phyloP scores from a whole-genome alignment of 64 coral and sea anemone species.

The Montipora sp. region DNA sequence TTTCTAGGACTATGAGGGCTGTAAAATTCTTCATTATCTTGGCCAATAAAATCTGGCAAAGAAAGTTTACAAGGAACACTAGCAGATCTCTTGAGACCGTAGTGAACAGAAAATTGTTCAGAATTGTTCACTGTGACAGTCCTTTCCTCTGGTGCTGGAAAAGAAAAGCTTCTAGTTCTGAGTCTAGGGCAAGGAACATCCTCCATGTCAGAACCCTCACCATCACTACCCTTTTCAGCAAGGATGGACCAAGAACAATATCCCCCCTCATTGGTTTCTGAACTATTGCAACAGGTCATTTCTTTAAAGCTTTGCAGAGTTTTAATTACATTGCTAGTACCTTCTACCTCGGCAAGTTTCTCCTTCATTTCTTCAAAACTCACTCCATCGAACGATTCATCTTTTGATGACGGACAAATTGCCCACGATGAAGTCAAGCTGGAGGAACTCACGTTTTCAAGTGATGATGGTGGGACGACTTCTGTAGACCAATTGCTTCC shows the following conservation, averaged over 20 bases:
- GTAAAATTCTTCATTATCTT: not conserved
- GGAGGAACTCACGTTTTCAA: conserved; percentile 8
- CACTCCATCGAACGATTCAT: conserved; percentile 61
- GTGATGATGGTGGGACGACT: conserved; percentile 5
- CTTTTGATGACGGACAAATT: conserved; percentile 55
- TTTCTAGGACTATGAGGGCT: not conserved
- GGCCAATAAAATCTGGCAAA: not conserved
- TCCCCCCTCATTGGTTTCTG: conserved; percentile 62
- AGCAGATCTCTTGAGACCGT: conserved; percentile 33
- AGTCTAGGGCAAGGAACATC: not conserved
- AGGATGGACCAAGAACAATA: not conserved
- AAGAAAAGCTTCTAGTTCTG: conserved; percentile 21
- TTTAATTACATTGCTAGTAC: not conserved
- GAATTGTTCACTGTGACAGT: not conserved
- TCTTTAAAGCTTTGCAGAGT: conserved; percentile 39
- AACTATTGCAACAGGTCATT: conserved; percentile 69
- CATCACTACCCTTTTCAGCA: conserved; percentile 13
- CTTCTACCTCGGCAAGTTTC: conserved; percentile 48
- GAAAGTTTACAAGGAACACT: conserved; percentile 28
- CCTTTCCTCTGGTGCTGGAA: conserved; percentile 3
- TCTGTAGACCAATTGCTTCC: conserved; percentile 22
- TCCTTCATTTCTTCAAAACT: conserved; percentile 86
- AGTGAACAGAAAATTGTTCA: not conserved
- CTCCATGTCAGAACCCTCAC: not conserved
- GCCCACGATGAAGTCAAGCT: conserved; percentile 82